Percentiles rank a stretch among this genome's conserved stretches.
Conservation (phyloP, 1,140 invertebrate genomes). For the Dermatophagoides farinae region DNA sequence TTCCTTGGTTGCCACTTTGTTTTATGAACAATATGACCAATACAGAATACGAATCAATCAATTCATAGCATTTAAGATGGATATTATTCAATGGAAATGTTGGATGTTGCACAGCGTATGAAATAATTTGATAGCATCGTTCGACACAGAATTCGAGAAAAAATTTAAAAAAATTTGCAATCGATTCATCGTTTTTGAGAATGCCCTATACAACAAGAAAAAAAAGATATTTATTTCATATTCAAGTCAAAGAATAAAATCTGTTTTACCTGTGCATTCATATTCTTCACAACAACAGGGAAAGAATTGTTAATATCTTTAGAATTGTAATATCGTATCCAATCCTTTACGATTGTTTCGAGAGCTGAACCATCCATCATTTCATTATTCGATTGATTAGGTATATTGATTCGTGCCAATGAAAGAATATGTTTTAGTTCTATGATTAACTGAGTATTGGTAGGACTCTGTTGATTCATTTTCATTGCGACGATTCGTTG, state of each 20-base stretch:
- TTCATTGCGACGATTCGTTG: slow-evolving; percentile 6
- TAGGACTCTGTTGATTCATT: background rate
- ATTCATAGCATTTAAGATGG: slow-evolving; percentile 79
- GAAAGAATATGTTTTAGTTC: slow-evolving; percentile 12
- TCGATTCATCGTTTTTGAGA: slow-evolving; percentile 87
- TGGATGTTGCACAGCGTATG: slow-evolving; percentile 28
- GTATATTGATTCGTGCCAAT: background rate
- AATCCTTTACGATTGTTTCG: slow-evolving; percentile 76
- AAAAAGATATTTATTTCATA: slow-evolving; percentile 20
- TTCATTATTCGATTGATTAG: background rate
- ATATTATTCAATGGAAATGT: slow-evolving; percentile 31
- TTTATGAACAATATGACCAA: slow-evolving; percentile 88
- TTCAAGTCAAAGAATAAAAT: background rate
- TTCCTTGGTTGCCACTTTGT: slow-evolving; percentile 61
- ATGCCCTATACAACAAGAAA: slow-evolving; percentile 93
- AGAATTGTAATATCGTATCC: slow-evolving; percentile 78
- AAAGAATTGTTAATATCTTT: slow-evolving; percentile 70
- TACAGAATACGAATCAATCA: slow-evolving; percentile 82
- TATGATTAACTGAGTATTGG: slow-evolving; percentile 6
- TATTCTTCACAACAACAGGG: slow-evolving; percentile 63
- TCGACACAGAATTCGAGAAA: slow-evolving; percentile 93
- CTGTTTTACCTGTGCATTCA: slow-evolving; percentile 14
- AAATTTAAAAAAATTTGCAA: slow-evolving; percentile 86
- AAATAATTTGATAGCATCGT: slow-evolving; percentile 58
- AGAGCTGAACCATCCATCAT: slow-evolving; percentile 73